Conservation (phyloP, 1,140 invertebrate species). For the Musca domestica region DNA sequence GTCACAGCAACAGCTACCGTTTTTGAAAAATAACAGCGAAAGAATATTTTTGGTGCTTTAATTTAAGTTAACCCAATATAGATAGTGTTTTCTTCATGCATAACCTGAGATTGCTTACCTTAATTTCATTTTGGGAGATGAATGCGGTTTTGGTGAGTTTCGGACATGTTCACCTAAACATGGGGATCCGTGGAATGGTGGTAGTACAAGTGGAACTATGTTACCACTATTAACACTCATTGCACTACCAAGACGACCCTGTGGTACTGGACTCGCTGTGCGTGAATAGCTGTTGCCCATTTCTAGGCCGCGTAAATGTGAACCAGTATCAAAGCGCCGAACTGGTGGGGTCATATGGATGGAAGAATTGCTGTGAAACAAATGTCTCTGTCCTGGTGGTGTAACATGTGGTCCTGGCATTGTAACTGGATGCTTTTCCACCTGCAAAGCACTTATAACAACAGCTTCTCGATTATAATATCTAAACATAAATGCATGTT, state of each 20-base stretch:
- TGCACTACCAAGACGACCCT: conserved; percentile 58
- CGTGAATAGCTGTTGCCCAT: conserved; percentile 46
- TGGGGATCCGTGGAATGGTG: conserved; percentile 57
- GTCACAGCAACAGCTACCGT: no score
- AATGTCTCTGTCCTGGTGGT: conserved; percentile 60
- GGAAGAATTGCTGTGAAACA: conserved; percentile 49
- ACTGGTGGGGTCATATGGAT: conserved; percentile 53
- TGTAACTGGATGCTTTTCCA: conserved; percentile 86
- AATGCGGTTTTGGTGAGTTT: conserved; percentile 65
- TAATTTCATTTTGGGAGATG: conserved; percentile 88
- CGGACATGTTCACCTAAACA: conserved; percentile 55
- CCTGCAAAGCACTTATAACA: conserved; percentile 88
- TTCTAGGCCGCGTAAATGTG: conserved; percentile 34
- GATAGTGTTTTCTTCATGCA: no score
- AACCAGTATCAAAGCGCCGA: conserved; percentile 53
- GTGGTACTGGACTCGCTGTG: conserved; percentile 58
- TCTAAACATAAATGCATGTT: conserved; percentile 56
- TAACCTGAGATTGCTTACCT: no score
- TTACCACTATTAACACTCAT: conserved; percentile 46
- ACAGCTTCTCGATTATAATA: conserved; percentile 90
- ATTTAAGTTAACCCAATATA: no score
- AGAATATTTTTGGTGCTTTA: no score
- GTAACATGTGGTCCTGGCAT: conserved; percentile 76
- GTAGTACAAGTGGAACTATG: conserved; percentile 21
- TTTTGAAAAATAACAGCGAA: no score